Base-by-base conservation (phyloP, 2,113 vertebrate genomes). In the Planiliza haematocheilus region DNA sequence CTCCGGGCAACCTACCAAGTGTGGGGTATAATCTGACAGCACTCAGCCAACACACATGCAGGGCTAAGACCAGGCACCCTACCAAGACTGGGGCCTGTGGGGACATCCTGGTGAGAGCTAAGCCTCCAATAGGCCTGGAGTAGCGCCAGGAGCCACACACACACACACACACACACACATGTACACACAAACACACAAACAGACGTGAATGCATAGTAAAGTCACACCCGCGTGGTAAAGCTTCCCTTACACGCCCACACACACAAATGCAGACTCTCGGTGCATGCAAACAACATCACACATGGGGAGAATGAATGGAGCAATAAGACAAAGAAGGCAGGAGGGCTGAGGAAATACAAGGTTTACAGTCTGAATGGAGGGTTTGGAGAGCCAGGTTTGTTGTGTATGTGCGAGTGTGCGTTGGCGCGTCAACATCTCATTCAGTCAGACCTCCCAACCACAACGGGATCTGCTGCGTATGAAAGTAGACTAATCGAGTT, bases 1-100 rank as follows among this genome's bases (percentile, higher is more conserved):
- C 83, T 86, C 82, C 82, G 86, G 91, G 90, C 91, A 83, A 74
- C 81, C 77, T 69, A 88, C 89, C 83, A 90, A 92, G 87, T 81
- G 87, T 71, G 88, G 81, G 79, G 86, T 92, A 86, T 90, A 92
- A 89, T 92, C 88, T 91, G 91, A 90, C 88, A 81, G 87, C 75
- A 74, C 79, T 91, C 88, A 83, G 89, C 85, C 93, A 85, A 85
- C 88, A 90, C 81, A 59, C 83, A 91, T 85, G 86, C 87, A 88
- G 91, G 87, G 89, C 88, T 92, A 91, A 92, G 82, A 90, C 82
- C 86, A 92, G 90, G 88, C 91, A 71, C 86, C 91, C 89, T 79
- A 92, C 91, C 91, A 93, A 89, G 88, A 69, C 88, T 30, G 46
- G 75, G 87, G 89, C 88, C 86, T 89, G 81, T 68, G 79, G 88